These are phyloP conservation scores for Belonocnema kinseyi DNA, from an alignment of 1,140 invertebrate genomes.

Conservation along the genomic window DNA sequence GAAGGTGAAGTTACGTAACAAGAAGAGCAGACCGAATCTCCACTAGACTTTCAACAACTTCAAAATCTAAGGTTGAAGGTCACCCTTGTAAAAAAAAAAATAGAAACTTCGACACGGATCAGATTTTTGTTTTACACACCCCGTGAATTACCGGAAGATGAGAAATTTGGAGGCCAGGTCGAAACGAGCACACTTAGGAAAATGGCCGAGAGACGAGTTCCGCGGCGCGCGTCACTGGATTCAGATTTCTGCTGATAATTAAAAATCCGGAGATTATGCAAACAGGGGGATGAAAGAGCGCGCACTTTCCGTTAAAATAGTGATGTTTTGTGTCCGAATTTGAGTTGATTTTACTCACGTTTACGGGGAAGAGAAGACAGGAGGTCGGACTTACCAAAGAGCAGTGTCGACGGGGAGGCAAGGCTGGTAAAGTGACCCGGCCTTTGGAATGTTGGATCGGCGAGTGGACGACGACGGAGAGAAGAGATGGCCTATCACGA, in stretches of 20 bases:
- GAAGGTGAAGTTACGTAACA: too few species aligned
- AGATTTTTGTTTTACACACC: too few species aligned
- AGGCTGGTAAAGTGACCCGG: constrained; percentile 74
- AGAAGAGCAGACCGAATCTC: too few species aligned
- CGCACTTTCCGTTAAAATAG: not conserved
- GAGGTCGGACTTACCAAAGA: constrained; percentile 78
- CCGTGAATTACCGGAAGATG: too few species aligned
- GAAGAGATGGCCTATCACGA: constrained; percentile 27
- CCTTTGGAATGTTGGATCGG: constrained; percentile 81
- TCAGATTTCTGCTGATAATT: not conserved
- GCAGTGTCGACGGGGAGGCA: constrained; percentile 76
- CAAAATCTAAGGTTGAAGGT: too few species aligned
- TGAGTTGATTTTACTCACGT: constrained; percentile 43
- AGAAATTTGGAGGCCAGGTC: constrained; percentile 20
- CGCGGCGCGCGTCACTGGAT: constrained; percentile 23
- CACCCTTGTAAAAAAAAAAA: too few species aligned
- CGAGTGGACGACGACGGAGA: constrained; percentile 76
- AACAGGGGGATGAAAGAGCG: constrained; percentile 54
- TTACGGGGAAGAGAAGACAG: constrained; percentile 1
- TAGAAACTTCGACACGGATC: too few species aligned
- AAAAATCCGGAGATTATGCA: constrained; percentile 9
- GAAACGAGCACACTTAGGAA: constrained; percentile 42
- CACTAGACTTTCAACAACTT: too few species aligned
- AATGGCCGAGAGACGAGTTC: constrained; percentile 56
- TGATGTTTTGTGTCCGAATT: not conserved